These are phyloP conservation scores for Pterophyllum scalare DNA, from an alignment of 2,113 vertebrate genomes.

Conservation along the genomic window DNA sequence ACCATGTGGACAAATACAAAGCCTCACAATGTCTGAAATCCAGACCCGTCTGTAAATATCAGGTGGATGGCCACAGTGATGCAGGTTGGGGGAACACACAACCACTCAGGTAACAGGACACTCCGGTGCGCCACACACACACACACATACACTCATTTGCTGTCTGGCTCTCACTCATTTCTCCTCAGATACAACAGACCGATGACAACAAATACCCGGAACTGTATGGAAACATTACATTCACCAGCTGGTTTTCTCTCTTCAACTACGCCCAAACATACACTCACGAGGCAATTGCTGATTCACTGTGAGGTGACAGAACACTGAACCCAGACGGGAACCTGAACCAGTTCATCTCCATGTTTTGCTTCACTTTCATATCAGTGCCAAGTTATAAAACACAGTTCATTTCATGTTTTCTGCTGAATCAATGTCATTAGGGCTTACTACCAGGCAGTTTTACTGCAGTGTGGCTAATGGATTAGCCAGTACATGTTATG, in stretches of 20 bases:
- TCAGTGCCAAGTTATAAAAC: neutral
- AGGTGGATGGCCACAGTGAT: constrained; percentile 50
- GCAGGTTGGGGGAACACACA: constrained; percentile 19
- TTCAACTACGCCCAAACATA: constrained; percentile 8
- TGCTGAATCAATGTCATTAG: neutral
- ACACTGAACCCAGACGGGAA: constrained; percentile 60
- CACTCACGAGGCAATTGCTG: constrained; percentile 3
- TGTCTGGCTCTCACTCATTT: neutral
- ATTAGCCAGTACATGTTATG: neutral
- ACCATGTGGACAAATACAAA: constrained; percentile 1
- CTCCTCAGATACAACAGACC: constrained; percentile 17
- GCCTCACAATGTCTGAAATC: constrained; percentile 55
- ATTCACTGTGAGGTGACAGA: constrained; percentile 34
- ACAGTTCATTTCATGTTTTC: neutral
- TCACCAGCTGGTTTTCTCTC: neutral
- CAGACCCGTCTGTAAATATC: constrained; percentile 71
- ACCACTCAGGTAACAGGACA: constrained; percentile 57
- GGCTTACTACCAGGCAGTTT: neutral
- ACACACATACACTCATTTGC: neutral
- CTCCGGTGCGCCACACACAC: constrained; percentile 23
- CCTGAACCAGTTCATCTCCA: constrained; percentile 42
- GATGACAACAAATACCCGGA: neutral
- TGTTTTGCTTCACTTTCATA: neutral
- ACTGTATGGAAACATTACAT: neutral
- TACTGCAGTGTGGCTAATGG: neutral